Base-by-base conservation (phyloP, 2,113 vertebrate genomes). In the Glareola pratincola region DNA sequence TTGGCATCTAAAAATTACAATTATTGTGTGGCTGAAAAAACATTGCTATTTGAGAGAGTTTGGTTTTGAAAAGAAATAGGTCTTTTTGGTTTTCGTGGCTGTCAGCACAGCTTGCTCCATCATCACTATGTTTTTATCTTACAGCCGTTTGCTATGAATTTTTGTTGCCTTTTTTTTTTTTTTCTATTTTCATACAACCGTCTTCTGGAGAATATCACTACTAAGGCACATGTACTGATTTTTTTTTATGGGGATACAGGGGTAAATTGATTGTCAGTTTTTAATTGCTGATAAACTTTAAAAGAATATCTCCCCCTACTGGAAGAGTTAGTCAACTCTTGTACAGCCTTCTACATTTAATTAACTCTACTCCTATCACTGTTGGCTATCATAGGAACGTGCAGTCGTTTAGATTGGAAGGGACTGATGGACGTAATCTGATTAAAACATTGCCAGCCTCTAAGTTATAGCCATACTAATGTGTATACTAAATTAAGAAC, bases 251-350 rank as follows among this genome's bases (percentile, higher is more conserved):
- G 71, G 47, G 32, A 15, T 50, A 23, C 5, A 39, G 10, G 27
- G 16, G 8, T 88, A 73, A 60, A 76, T 84, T 54, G 13, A 6
- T 76, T 90, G 57, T 18, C 8, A 6, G 26, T 85, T 85, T 87
- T 79, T 93, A 79, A 63, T 94, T 88, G 64, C 32, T 77, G 45
- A 69, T 85, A 67, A 97, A 93, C 59, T 94, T 60, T 95, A 94
- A 94, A 90, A 96, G 5, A 93, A 85, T 36, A 86, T 81, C 96
- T 85, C 96, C 94, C 94, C 39, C 94, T 97, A 47, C 94, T 96
- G 96, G 95, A 86, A 66, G 92, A 94, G 72, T 71, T 74, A 27
- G 29, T 88, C 30, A 92, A 1, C 23, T 71, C 63, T 73, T 72
- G 29, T 75, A 21, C 30, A 34, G 22, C 59, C 32, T 48, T 59